These are phyloP conservation scores for Mesodorylaimus sp. DNA, from an alignment of 2,888 invertebrate genomes.

Conservation along the genomic window DNA sequence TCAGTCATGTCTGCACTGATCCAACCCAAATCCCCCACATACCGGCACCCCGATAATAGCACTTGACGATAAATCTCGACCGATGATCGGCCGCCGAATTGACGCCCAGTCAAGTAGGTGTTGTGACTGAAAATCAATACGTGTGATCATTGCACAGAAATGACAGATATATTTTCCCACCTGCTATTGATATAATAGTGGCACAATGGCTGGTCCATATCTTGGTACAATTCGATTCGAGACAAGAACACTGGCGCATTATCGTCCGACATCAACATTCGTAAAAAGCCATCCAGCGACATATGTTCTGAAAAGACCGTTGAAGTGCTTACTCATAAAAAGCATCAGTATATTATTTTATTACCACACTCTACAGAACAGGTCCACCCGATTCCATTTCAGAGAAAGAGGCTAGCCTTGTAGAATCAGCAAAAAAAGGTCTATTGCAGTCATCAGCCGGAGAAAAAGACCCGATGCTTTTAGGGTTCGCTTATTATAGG, in stretches of 20 bases:
- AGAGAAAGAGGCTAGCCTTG: too few relatives aligned
- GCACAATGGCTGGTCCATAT: slow-evolving; percentile 93
- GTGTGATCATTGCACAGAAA: slow-evolving; percentile 28
- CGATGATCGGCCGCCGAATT: slow-evolving; percentile 92
- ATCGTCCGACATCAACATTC: slow-evolving; percentile 98
- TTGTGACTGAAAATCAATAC: slow-evolving; percentile 53
- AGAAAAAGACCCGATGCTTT: too few relatives aligned
- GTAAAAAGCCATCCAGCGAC: slow-evolving; percentile 83
- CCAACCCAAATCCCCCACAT: slow-evolving; percentile 21
- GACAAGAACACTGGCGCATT: slow-evolving; percentile 98
- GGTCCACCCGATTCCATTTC: not conserved
- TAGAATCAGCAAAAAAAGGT: slow-evolving; percentile 1
- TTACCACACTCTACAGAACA: slow-evolving; percentile 3
- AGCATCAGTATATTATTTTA: slow-evolving; percentile 12
- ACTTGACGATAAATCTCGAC: slow-evolving; percentile 97
- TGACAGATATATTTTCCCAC: too few relatives aligned
- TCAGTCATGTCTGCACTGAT: too few relatives aligned
- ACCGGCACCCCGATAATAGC: slow-evolving; percentile 85
- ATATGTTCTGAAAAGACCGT: slow-evolving; percentile 50
- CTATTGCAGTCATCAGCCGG: too few relatives aligned
- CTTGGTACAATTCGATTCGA: slow-evolving; percentile 65
- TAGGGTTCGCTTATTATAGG: too few relatives aligned
- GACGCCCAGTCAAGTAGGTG: slow-evolving; percentile 76
- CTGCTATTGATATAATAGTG: slow-evolving; percentile 87
- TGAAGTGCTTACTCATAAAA: slow-evolving; percentile 1